Conservation (phyloP, 2,888 invertebrate species). For the Leptopterna dolabrata region DNA sequence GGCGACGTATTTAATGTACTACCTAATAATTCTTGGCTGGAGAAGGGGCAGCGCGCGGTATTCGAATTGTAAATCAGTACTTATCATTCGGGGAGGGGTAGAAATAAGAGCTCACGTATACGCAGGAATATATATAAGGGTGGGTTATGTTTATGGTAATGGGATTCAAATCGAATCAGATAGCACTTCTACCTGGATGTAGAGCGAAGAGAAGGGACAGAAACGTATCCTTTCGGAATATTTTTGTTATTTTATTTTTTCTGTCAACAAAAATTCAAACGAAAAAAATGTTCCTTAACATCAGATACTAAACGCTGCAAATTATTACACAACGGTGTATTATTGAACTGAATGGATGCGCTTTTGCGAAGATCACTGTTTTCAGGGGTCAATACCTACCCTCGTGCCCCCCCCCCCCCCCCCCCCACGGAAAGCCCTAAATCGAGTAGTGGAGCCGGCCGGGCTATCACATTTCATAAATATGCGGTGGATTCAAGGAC, state of each 20-base stretch:
- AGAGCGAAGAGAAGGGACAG: background rate
- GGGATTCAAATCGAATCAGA: conserved; percentile 53
- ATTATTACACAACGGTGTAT: too few relatives aligned
- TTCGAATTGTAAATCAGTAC: conserved; percentile 49
- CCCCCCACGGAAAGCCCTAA: too few relatives aligned
- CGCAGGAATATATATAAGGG: conserved; percentile 31
- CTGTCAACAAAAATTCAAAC: too few relatives aligned
- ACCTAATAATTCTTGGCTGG: conserved; percentile 37
- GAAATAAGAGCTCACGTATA: conserved; percentile 29
- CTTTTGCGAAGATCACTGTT: too few relatives aligned
- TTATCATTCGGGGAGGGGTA: conserved; percentile 10
- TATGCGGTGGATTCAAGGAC: too few relatives aligned
- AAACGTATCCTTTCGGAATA: background rate
- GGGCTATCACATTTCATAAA: too few relatives aligned
- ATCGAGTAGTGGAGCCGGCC: too few relatives aligned
- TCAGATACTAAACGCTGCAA: too few relatives aligned
- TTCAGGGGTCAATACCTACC: too few relatives aligned
- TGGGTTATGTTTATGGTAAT: conserved; percentile 51
- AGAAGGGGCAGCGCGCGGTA: background rate
- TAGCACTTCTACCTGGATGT: conserved; percentile 1
- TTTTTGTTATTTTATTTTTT: background rate
- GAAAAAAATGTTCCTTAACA: too few relatives aligned
- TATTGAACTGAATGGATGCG: too few relatives aligned
- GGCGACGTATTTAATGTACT: conserved; percentile 13
- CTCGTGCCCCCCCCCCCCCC: too few relatives aligned